phyloP scores from a whole-genome alignment of 2,113 vertebrate species.

The Nicator chloris region DNA sequence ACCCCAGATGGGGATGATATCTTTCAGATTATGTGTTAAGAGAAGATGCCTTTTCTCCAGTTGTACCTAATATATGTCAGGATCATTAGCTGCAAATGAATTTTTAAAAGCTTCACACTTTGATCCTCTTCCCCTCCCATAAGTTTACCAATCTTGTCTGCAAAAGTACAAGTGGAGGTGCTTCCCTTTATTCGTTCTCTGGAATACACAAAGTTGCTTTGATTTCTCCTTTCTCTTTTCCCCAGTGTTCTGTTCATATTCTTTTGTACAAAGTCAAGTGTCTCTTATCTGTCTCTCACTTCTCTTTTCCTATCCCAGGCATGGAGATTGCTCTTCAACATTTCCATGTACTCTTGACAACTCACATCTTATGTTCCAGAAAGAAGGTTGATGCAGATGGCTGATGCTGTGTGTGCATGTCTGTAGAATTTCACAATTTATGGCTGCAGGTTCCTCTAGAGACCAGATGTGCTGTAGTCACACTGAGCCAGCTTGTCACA shows the following conservation, averaged over 20 bases:
- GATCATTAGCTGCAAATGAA: not conserved
- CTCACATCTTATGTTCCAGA: not conserved
- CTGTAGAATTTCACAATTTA: not conserved
- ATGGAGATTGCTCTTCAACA: not conserved
- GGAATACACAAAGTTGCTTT: not conserved
- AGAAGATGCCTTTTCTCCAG: not conserved
- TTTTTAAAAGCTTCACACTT: not conserved
- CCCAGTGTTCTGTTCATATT: not conserved
- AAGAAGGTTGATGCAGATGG: not conserved
- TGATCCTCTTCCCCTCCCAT: not conserved
- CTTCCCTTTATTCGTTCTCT: not conserved
- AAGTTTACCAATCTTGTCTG: not conserved
- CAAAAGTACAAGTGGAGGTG: not conserved
- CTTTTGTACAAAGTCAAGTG: not conserved
- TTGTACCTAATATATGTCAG: not conserved
- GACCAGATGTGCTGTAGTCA: not conserved
- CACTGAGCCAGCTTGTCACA: not conserved
- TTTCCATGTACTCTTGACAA: not conserved
- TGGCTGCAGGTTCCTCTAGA: not conserved
- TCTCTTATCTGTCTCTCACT: not conserved
- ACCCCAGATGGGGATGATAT: rapidly evolving
- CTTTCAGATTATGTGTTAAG: not conserved
- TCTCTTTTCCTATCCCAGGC: not conserved
- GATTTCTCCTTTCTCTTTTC: not conserved
- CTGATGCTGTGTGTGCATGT: not conserved